phyloP scores from a whole-genome alignment of 1,140 invertebrate genomes.

The Lucilia sericata region DNA sequence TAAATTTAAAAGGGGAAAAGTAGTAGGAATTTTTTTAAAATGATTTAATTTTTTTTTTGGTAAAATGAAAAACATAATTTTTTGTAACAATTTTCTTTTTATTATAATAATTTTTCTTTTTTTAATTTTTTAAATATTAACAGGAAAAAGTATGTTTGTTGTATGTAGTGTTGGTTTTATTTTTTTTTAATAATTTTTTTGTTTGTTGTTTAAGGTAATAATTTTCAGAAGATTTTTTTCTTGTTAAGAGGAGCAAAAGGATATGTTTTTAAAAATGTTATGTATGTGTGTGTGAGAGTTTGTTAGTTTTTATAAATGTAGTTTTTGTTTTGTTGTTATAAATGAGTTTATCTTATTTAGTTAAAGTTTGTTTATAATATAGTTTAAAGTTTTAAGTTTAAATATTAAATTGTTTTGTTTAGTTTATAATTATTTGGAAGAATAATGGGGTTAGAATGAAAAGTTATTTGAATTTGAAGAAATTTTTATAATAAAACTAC shows the following conservation, averaged over 20 bases:
- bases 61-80: conserved; percentile 37
- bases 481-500: background rate
- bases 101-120: conserved; percentile 21
- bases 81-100: conserved; percentile 45
- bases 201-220: conserved; percentile 12
- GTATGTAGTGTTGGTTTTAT: conserved; percentile 26
- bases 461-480: background rate
- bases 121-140: conserved; percentile 19
- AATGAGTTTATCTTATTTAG: background rate
- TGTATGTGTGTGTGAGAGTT: background rate
- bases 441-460: conserved; percentile 1
- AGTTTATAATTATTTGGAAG: conserved; percentile 28
- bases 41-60: conserved; percentile 37
- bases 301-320: background rate
- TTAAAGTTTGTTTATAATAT: conserved; percentile 20
- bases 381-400: background rate
- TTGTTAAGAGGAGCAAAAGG: conserved; percentile 38
- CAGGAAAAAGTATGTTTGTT: conserved; percentile 23
- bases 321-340: conserved; percentile 10
- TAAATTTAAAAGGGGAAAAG: background rate
- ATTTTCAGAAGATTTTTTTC: conserved; percentile 36
- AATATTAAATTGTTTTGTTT: conserved; percentile 33
- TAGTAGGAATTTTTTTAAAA: conserved; percentile 13
- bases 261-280: conserved; percentile 41
- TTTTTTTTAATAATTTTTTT: conserved; percentile 26